phyloP scores from a whole-genome alignment of 2,113 vertebrate genomes.

The Cricetomys ansorgei region DNA sequence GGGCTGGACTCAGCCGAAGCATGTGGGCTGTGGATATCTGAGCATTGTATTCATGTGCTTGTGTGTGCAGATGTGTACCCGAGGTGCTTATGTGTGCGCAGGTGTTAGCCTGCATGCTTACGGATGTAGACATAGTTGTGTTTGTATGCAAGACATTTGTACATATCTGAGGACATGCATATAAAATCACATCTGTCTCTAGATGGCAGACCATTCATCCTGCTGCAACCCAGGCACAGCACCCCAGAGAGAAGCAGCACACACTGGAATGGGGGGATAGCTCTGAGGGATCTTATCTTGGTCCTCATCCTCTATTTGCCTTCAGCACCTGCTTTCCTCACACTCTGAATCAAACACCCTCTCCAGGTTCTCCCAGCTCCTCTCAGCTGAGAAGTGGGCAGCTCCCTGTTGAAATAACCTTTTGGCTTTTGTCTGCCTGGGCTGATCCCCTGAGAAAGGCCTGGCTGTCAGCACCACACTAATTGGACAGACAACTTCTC shows the following conservation, averaged over 20 bases:
- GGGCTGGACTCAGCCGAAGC: not conserved
- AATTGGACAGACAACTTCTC: conserved; percentile 72
- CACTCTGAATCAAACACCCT: not conserved
- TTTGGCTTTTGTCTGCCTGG: conserved; percentile 78
- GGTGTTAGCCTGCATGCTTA: not conserved
- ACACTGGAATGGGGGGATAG: fast-evolving
- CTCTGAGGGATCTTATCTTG: conserved; percentile 6
- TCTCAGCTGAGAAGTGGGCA: conserved; percentile 54
- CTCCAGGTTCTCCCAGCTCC: not conserved
- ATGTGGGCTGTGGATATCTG: not conserved
- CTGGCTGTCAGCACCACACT: conserved; percentile 66
- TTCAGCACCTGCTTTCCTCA: conserved; percentile 3
- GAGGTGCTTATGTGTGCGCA: not conserved
- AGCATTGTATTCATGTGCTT: not conserved
- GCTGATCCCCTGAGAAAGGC: conserved; percentile 61
- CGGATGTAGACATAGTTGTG: not conserved
- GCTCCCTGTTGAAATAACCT: conserved; percentile 77
- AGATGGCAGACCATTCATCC: not conserved
- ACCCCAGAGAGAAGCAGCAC: not conserved
- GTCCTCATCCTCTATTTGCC: not conserved
- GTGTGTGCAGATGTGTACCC: not conserved
- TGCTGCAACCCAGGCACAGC: not conserved
- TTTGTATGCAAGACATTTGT: not conserved
- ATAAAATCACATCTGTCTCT: not conserved
- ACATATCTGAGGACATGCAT: not conserved